These are phyloP conservation scores for Oriolus oriolus DNA, from an alignment of 2,113 vertebrate genomes.

Conservation along the genomic window DNA sequence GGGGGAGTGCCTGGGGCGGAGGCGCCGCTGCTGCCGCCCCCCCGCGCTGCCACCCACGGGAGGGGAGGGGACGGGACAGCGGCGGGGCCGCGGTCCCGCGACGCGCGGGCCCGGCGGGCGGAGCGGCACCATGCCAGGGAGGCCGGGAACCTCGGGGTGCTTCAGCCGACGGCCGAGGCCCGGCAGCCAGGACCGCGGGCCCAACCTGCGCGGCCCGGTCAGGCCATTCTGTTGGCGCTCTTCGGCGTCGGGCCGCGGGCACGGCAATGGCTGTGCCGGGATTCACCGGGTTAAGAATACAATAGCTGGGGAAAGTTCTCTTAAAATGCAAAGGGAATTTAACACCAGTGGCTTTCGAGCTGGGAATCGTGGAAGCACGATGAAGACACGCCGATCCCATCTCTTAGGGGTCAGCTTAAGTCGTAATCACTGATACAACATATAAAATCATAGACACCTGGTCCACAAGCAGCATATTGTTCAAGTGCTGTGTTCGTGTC, in stretches of 20 bases:
- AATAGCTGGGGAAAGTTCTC: accelerated
- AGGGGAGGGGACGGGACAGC: not conserved
- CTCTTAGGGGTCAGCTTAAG: not conserved
- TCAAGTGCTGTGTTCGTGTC: accelerated
- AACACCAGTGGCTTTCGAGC: accelerated
- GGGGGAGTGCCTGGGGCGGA: not conserved
- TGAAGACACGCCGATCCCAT: accelerated
- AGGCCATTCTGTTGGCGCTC: not conserved
- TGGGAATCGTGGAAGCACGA: accelerated
- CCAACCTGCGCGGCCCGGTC: not conserved
- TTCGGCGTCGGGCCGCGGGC: not conserved
- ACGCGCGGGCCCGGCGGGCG: not conserved
- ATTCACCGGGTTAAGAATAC: accelerated
- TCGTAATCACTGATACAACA: accelerated
- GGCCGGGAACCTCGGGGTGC: not conserved
- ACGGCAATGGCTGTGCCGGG: not conserved
- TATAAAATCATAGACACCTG: no score
- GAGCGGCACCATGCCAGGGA: not conserved
- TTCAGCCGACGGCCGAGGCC: not conserved
- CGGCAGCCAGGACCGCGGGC: not conserved
- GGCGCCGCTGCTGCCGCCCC: not conserved
- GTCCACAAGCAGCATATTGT: accelerated
- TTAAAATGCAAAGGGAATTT: accelerated
- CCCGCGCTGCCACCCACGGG: not conserved
- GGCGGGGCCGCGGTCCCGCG: no score